A percentile compares a stretch with the other conserved stretches of the same genome.
These are phyloP conservation scores for Panagrolaimus sp. DNA, from an alignment of 1,140 invertebrate genomes.

Conservation along the genomic window DNA sequence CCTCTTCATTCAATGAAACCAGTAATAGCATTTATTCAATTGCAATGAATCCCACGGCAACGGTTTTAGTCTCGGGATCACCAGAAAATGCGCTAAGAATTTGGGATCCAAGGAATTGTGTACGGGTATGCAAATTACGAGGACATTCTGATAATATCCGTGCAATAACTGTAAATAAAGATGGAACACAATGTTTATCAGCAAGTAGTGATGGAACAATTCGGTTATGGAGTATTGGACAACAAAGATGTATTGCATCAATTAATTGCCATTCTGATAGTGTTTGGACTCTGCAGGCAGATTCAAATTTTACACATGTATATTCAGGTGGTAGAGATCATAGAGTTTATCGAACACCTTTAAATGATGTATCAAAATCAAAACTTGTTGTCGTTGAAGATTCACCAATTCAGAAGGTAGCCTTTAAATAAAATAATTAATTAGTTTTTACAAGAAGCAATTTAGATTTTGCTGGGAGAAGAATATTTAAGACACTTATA, in stretches of 20 bases:
- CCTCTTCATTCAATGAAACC: conserved; percentile 88
- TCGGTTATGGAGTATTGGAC: conserved; percentile 91
- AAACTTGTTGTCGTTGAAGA: conserved; percentile 86
- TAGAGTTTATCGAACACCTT: conserved; percentile 83
- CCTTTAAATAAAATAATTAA: conserved; percentile 22
- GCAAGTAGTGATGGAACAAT: conserved; percentile 97
- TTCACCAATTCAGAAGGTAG: conserved; percentile 79
- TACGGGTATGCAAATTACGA: conserved; percentile 89
- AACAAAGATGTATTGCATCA: conserved; percentile 88
- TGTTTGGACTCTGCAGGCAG: conserved; percentile 67
- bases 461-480: conserved; percentile 70
- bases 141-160: conserved; percentile 98
- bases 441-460: conserved; percentile 24
- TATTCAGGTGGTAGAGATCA: conserved; percentile 91
- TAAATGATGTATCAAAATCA: conserved; percentile 74
- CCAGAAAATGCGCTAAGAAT: conserved; percentile 72
- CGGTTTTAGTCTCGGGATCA: conserved; percentile 82
- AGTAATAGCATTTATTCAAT: conserved; percentile 98
- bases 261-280: conserved; percentile 66
- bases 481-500: conserved; percentile 82
- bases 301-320: conserved; percentile 83
- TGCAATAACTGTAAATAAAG: conserved; percentile 82
- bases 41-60: conserved; percentile 93
- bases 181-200: conserved; percentile 85
- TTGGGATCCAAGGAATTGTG: conserved; percentile 92